A percentile compares a stretch with the other conserved stretches of the same genome.
Conservation (phyloP, 1,140 invertebrate genomes). For the Penaeus japonicus region DNA sequence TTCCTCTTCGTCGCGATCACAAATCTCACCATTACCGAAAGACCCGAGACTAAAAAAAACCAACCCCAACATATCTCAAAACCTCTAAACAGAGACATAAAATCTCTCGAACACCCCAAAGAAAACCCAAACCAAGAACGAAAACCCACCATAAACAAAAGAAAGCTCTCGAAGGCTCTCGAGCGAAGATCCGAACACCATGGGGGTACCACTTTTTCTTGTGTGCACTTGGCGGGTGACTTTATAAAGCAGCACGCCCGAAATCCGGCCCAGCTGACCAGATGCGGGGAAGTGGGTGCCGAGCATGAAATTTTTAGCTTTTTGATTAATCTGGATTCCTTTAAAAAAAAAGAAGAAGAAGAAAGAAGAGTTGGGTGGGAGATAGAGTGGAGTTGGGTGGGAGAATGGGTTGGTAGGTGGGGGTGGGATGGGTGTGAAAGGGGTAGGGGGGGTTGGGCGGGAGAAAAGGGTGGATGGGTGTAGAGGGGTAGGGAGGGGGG, state of each 20-base stretch:
- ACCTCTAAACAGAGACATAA: no score
- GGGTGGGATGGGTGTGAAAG: not conserved
- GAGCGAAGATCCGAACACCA: not conserved
- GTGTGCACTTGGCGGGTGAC: constrained; percentile 49
- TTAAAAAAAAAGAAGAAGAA: no score
- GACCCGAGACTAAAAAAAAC: no score
- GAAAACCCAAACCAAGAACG: no score
- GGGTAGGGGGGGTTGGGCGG: not conserved
- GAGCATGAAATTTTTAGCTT: no score
- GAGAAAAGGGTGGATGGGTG: not conserved
- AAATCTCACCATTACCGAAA: no score
- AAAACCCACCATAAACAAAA: no score
- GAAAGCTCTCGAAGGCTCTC: no score
- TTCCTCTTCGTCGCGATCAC: no score
- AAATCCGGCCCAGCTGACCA: not conserved
- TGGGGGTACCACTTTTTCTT: constrained; percentile 37
- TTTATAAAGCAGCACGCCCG: constrained; percentile 18
- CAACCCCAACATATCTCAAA: not conserved
- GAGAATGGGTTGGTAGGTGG: not conserved
- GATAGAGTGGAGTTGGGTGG: not conserved
- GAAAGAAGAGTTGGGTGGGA: not conserved
- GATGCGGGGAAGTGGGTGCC: not conserved
- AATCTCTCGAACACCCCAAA: no score
- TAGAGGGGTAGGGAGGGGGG: no score
- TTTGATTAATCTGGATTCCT: no score